Percentiles rank a stretch among this genome's conserved stretches.
Conservation (phyloP, 2,113 vertebrate genomes). For the Hippopotamus amphibius region DNA sequence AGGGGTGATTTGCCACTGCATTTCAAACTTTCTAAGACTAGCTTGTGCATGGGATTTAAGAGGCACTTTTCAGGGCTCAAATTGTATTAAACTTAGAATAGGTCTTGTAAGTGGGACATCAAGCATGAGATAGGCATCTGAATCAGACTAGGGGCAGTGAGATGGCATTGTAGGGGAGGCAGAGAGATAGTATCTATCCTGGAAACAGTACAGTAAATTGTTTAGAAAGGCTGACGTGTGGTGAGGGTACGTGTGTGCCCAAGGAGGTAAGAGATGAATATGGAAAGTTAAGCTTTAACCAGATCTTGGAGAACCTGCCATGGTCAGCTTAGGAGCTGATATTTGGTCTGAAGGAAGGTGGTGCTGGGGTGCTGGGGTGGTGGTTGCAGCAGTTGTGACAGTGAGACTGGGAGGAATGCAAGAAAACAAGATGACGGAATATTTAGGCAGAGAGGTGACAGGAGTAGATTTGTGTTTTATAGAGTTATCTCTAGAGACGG, state of each 20-base stretch:
- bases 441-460: neutral
- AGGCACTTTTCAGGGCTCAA: neutral
- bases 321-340: neutral
- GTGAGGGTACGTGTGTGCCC: neutral
- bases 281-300: neutral
- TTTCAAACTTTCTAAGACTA: neutral
- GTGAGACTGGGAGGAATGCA: neutral
- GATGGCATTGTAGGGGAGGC: neutral
- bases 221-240: neutral
- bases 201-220: neutral
- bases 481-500: neutral
- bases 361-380: neutral
- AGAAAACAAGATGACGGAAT: neutral
- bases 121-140: neutral
- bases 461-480: neutral
- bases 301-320: neutral
- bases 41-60: neutral
- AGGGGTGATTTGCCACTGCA: no score
- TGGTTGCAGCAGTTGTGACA: neutral
- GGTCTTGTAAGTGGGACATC: neutral
- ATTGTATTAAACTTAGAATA: neutral
- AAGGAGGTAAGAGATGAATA: neutral
- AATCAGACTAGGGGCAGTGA: fast-evolving
- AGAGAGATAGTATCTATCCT: neutral
- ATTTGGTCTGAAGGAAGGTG: neutral